Conservation (phyloP, 2,797 vertebrate genomes). For the Anomalospiza imberbis region DNA sequence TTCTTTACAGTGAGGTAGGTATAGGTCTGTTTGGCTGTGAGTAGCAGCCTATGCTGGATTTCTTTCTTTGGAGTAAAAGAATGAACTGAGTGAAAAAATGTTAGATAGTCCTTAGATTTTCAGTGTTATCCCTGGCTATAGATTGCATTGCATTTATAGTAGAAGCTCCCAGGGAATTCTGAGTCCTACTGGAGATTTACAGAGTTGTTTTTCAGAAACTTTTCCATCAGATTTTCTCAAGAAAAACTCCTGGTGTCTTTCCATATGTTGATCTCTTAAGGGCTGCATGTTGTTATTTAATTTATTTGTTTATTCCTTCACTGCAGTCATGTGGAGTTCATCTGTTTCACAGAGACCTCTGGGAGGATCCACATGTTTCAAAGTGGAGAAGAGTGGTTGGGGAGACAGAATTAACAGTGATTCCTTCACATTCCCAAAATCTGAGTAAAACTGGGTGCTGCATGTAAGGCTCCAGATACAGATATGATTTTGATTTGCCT, state of each 20-base stretch:
- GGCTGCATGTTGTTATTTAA: not conserved
- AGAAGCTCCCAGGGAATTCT: not conserved
- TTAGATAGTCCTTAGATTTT: not conserved
- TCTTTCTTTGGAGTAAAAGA: not conserved
- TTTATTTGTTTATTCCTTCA: not conserved
- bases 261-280: not conserved
- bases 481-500: not conserved
- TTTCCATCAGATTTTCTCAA: not conserved
- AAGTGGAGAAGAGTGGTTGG: not conserved
- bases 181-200: not conserved
- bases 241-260: not conserved
- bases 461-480: not conserved
- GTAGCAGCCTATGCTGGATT: not conserved
- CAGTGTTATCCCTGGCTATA: not conserved
- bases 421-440: not conserved
- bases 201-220: not conserved
- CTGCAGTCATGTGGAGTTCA: not conserved
- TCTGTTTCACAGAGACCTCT: not conserved
- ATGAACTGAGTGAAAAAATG: not conserved
- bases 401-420: not conserved
- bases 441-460: not conserved
- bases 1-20: not conserved
- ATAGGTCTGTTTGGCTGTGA: not conserved
- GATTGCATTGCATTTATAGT: not conserved
- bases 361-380: rapidly evolving